These are phyloP conservation scores for Cheiracanthium punctorium DNA, from an alignment of 2,888 invertebrate genomes.

Conservation along the genomic window DNA sequence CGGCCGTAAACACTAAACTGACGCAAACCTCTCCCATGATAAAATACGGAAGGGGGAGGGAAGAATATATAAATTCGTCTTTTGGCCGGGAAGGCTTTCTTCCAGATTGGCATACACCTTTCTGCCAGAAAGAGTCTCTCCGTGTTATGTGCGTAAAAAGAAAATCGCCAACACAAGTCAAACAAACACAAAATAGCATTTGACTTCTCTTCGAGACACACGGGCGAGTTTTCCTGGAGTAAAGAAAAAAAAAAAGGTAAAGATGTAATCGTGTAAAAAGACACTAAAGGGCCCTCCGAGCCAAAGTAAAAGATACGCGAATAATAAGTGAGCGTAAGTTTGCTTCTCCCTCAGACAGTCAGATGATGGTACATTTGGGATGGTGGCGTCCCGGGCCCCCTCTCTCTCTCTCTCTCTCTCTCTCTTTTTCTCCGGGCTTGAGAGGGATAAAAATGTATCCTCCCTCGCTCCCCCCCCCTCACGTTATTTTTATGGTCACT, in stretches of 20 bases:
- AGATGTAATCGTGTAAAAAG: slow-evolving; percentile 51
- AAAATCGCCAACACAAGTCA: slow-evolving; percentile 3
- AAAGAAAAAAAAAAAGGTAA: no score
- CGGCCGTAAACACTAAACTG: slow-evolving; percentile 4
- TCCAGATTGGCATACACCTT: neutral
- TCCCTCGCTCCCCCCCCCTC: neutral
- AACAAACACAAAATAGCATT: slow-evolving; percentile 31
- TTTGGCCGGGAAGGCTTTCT: slow-evolving; percentile 1
- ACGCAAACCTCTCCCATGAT: slow-evolving; percentile 14
- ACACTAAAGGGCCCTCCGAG: slow-evolving; percentile 53
- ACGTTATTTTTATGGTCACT: slow-evolving; percentile 66
- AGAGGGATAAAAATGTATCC: neutral
- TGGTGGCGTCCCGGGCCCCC: slow-evolving; percentile 12
- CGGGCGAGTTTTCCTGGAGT: slow-evolving; percentile 16
- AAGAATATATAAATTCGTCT: no score
- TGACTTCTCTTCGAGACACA: slow-evolving; percentile 20
- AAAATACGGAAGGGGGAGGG: neutral
- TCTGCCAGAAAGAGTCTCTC: neutral
- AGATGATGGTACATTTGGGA: slow-evolving; percentile 59
- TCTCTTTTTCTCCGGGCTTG: slow-evolving; percentile 25
- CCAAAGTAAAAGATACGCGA: slow-evolving; percentile 9
- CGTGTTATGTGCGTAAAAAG: neutral
- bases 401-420: neutral
- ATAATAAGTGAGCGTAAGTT: slow-evolving; percentile 13
- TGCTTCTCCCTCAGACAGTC: slow-evolving; percentile 31